These are phyloP conservation scores for Lagria hirta DNA, from an alignment of 2,888 invertebrate species.

Conservation along the genomic window DNA sequence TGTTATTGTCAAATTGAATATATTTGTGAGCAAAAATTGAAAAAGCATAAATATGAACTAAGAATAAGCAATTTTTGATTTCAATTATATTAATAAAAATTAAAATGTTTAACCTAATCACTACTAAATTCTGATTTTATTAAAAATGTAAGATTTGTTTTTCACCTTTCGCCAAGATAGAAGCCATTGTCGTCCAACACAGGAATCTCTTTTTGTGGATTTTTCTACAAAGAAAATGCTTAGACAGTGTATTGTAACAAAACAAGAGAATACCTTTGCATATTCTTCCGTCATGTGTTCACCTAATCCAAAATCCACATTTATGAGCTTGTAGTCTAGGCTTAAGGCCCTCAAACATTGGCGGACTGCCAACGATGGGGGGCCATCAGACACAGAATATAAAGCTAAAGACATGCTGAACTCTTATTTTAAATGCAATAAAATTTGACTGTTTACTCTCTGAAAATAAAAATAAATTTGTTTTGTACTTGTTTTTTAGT, in stretches of 20 bases:
- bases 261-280: conserved; percentile 61
- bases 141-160: too few species aligned
- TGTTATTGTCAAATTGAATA: too few species aligned
- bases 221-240: conserved; percentile 60
- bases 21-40: too few species aligned
- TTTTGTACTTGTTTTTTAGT: too few species aligned
- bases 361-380: conserved; percentile 73
- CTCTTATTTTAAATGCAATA: too few species aligned
- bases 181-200: conserved; percentile 79
- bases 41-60: too few species aligned
- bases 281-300: conserved; percentile 74
- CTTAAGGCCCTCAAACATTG: conserved; percentile 67
- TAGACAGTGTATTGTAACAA: conserved; percentile 3
- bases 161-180: conserved; percentile 70
- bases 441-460: too few species aligned
- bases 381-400: conserved; percentile 75
- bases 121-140: too few species aligned
- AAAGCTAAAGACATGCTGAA: conserved; percentile 61
- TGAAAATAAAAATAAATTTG: too few species aligned
- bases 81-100: too few species aligned
- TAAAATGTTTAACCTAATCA: too few species aligned
- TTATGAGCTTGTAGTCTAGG: conserved; percentile 65
- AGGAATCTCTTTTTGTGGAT: conserved; percentile 78
- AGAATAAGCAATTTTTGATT: too few species aligned
- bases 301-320: conserved; percentile 70